phyloP scores from a whole-genome alignment of 2,888 invertebrate genomes.

The Papilio protenor region DNA sequence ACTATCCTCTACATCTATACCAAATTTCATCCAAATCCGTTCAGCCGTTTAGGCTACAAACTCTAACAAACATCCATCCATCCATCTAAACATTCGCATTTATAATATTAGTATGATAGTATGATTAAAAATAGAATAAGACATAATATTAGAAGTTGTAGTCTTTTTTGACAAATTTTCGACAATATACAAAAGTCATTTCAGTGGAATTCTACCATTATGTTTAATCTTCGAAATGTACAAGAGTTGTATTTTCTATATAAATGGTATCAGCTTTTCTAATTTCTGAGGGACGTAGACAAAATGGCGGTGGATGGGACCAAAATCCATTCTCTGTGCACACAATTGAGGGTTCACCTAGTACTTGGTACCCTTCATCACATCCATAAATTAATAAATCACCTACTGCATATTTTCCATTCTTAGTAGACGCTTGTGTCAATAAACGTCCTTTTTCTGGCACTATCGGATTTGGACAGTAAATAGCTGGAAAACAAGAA shows the following conservation, averaged over 20 bases:
- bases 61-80: too few species aligned
- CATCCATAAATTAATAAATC: constrained; percentile 90
- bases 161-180: background rate
- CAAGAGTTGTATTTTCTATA: constrained; percentile 73
- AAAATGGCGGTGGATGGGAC: constrained; percentile 94
- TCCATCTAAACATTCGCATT: too few species aligned
- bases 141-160: too few species aligned
- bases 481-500: constrained; percentile 86
- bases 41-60: too few species aligned
- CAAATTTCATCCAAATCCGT: too few species aligned
- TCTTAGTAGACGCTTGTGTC: constrained; percentile 63
- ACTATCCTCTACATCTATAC: too few species aligned
- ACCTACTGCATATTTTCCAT: constrained; percentile 90
- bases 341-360: constrained; percentile 92
- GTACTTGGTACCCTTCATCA: constrained; percentile 61
- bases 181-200: background rate
- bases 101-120: too few species aligned
- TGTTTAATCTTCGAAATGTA: constrained; percentile 65
- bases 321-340: constrained; percentile 95
- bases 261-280: constrained; percentile 71
- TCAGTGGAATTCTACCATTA: background rate
- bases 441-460: constrained; percentile 88
- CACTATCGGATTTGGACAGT: constrained; percentile 90
- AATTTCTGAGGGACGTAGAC: constrained; percentile 78
- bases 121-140: too few species aligned